A percentile compares a stretch with the other conserved stretches of the same genome.
Evolutionary conservation across 1,140 invertebrate species (phyloP).

Genomic region (Harlomillsia oculata): DNA sequence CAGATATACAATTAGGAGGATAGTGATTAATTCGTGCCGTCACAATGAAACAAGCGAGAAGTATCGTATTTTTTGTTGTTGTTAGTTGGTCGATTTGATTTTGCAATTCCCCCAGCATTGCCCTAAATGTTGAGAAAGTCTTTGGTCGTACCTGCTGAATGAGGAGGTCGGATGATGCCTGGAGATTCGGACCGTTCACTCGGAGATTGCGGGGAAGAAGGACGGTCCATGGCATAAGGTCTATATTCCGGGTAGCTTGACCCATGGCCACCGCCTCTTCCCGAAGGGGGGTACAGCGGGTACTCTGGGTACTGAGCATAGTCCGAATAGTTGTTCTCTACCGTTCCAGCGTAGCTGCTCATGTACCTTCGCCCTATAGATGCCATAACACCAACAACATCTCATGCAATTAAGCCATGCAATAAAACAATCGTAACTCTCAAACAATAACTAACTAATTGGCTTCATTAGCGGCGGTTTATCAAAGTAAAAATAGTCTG

Average conservation of each 20-base stretch:
- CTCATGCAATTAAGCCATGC: conserved; percentile 14
- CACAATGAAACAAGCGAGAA: no score
- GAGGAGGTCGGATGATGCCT: conserved; percentile 43
- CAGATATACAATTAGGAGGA: no score
- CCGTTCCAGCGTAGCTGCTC: conserved; percentile 12
- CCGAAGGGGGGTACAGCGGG: conserved; percentile 35
- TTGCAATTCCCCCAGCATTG: no score
- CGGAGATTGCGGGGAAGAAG: conserved; percentile 49
- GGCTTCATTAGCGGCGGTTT: neutral
- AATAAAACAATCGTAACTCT: neutral
- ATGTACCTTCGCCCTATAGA: conserved; percentile 17
- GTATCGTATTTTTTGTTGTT: no score
- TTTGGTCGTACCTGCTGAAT: no score
- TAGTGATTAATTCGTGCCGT: no score
- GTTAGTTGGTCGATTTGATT: no score
- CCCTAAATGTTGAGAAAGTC: no score
- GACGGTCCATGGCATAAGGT: conserved; percentile 44
- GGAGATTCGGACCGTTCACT: conserved; percentile 53
- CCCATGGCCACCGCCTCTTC: conserved; percentile 1
- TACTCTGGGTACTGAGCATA: conserved; percentile 52
- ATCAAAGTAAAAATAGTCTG: neutral
- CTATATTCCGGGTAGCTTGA: conserved; percentile 19
- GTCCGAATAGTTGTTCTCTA: conserved; percentile 44
- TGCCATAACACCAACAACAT: neutral
- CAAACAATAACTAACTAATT: neutral